Conservation (phyloP, 2,113 vertebrate genomes). For the Forbesichthys papilliferus region DNA sequence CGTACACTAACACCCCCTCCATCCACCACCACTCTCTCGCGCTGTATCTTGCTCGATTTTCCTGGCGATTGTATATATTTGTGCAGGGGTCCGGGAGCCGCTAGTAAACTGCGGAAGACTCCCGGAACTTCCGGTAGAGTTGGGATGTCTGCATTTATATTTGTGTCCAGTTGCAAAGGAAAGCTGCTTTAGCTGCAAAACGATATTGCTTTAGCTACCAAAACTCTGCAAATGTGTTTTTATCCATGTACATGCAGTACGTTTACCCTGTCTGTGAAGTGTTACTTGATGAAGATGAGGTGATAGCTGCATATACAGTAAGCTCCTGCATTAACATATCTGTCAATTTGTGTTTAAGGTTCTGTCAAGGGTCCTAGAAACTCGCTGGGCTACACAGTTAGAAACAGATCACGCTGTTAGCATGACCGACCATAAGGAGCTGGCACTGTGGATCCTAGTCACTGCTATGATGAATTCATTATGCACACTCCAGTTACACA, state of each 20-base stretch:
- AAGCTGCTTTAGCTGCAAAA: too few relatives aligned
- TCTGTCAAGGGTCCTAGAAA: constrained; percentile 13
- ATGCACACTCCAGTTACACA: neutral
- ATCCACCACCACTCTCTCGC: neutral
- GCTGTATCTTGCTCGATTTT: neutral
- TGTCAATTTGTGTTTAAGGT: constrained; percentile 25
- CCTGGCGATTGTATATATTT: too few relatives aligned
- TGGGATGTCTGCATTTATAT: too few relatives aligned
- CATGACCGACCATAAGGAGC: constrained; percentile 40
- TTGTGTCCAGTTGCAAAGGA: too few relatives aligned
- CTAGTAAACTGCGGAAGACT: too few relatives aligned
- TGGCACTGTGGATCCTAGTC: constrained; percentile 7
- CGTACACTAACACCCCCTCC: too few relatives aligned
- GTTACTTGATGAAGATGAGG: constrained; percentile 26
- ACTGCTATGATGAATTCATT: neutral
- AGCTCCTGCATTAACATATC: constrained; percentile 6
- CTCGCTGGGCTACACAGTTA: constrained; percentile 22
- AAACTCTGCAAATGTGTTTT: neutral
- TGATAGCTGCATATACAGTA: constrained; percentile 26
- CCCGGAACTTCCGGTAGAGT: too few relatives aligned
- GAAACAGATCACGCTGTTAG: constrained; percentile 45
- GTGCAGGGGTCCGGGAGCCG: too few relatives aligned
- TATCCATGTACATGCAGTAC: neutral
- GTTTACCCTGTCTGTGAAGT: neutral
- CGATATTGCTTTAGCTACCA: too few relatives aligned